Percentiles rank a stretch among this genome's conserved stretches.
These are phyloP conservation scores for Pseudachorutes palmiensis DNA, from an alignment of 1,140 invertebrate species.

Conservation along the genomic window DNA sequence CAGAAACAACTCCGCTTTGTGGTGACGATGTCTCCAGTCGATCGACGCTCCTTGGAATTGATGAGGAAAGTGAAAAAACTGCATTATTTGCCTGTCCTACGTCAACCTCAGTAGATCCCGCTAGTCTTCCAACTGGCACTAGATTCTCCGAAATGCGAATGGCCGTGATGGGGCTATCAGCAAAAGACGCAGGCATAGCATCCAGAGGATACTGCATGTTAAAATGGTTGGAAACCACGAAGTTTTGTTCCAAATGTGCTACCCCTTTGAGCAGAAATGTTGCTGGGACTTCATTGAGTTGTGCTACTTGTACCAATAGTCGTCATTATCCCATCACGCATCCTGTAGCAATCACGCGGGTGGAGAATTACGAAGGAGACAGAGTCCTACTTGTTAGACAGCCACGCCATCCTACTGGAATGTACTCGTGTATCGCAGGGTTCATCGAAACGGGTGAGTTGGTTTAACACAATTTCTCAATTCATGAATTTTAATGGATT, in stretches of 20 bases:
- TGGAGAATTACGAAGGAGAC: conserved; percentile 45
- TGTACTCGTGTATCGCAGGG: conserved; percentile 54
- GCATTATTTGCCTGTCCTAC: conserved; percentile 30
- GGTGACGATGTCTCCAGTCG: conserved; percentile 20
- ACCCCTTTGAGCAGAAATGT: conserved; percentile 40
- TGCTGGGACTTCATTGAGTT: conserved; percentile 43
- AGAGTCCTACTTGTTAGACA: conserved; percentile 49
- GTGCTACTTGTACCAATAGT: conserved; percentile 40
- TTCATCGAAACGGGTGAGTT: conserved; percentile 50
- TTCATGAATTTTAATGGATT: not conserved
- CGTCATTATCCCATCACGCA: conserved; percentile 41
- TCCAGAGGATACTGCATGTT: conserved; percentile 43
- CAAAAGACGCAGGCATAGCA: conserved; percentile 25
- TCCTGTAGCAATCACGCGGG: conserved; percentile 52
- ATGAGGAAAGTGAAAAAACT: conserved; percentile 21
- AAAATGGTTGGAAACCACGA: conserved; percentile 44
- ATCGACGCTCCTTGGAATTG: conserved; percentile 24
- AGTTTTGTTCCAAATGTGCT: conserved; percentile 47
- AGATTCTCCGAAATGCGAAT: conserved; percentile 37
- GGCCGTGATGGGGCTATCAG: conserved; percentile 24
- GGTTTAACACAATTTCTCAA: not conserved
- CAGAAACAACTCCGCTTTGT: conserved; percentile 24
- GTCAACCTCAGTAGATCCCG: conserved; percentile 15
- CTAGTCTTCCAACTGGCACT: conserved; percentile 15
- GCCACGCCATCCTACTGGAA: conserved; percentile 46